Evolutionary conservation across 37 sponge, comb jelly and placozoan genomes (phyloP).

Genomic region (Spongilla lacustris): DNA sequence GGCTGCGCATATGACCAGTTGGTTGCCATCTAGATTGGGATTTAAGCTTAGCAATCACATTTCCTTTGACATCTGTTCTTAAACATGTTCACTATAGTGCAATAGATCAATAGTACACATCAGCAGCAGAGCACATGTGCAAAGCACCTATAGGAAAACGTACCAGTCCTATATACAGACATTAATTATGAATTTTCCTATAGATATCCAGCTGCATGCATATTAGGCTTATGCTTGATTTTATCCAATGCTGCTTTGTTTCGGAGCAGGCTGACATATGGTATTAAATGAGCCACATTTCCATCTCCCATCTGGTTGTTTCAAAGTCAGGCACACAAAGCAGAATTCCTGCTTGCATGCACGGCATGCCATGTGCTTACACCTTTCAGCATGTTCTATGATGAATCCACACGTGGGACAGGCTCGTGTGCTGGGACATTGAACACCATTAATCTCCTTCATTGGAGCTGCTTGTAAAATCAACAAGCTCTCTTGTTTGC

Average conservation of each 20-base stretch:
- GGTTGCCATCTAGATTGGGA: too few species aligned
- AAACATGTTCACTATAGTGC: too few species aligned
- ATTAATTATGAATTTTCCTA: too few species aligned
- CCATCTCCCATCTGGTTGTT: background rate
- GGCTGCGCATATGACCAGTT: too few species aligned
- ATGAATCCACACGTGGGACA: slow-evolving; percentile 67
- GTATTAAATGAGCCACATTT: background rate
- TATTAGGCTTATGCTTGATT: too few species aligned
- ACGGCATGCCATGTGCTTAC: slow-evolving; percentile 42
- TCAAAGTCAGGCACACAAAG: slow-evolving; percentile 44
- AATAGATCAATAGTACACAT: too few species aligned
- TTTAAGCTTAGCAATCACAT: too few species aligned
- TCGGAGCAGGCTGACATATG: background rate
- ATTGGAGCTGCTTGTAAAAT: slow-evolving; percentile 21
- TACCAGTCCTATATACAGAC: too few species aligned
- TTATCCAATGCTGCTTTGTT: background rate
- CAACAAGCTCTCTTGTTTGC: background rate
- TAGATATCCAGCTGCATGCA: too few species aligned
- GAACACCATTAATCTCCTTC: slow-evolving; percentile 18
- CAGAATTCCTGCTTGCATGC: slow-evolving; percentile 53
- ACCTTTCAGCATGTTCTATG: slow-evolving; percentile 52
- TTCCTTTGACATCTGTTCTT: too few species aligned
- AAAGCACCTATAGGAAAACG: too few species aligned
- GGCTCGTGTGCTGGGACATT: slow-evolving; percentile 57
- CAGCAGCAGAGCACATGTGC: too few species aligned